Evolutionary conservation across 2,888 invertebrate genomes (phyloP).

Genomic region (Chrysolina americana): DNA sequence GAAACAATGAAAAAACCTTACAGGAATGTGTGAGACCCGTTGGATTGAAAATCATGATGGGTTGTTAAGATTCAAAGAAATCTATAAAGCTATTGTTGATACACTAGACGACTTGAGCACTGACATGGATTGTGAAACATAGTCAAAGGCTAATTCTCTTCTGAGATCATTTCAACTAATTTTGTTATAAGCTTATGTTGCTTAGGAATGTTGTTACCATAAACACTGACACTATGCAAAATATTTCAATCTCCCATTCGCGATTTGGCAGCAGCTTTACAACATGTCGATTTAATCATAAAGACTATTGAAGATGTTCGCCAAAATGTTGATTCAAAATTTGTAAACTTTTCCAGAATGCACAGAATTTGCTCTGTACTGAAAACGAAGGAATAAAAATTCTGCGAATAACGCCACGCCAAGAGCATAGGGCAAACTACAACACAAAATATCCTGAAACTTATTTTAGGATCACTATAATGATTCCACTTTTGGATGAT

Average conservation of each 20-base stretch:
- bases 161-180: slow-evolving; percentile 32
- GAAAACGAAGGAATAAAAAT: slow-evolving; percentile 36
- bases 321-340: slow-evolving; percentile 32
- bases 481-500: slow-evolving; percentile 27
- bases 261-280: slow-evolving; percentile 32
- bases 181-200: slow-evolving; percentile 33
- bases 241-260: slow-evolving; percentile 37
- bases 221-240: slow-evolving; percentile 34
- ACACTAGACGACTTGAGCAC: slow-evolving; percentile 44
- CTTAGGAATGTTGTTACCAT: slow-evolving; percentile 32
- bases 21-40: slow-evolving; percentile 29
- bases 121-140: slow-evolving; percentile 49
- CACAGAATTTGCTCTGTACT: slow-evolving; percentile 28
- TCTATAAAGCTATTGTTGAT: slow-evolving; percentile 40
- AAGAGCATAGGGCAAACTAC: slow-evolving; percentile 30
- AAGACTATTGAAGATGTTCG: slow-evolving; percentile 32
- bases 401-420: slow-evolving; percentile 29
- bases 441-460: slow-evolving; percentile 34
- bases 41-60: slow-evolving; percentile 43
- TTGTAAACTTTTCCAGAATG: slow-evolving; percentile 30
- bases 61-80: slow-evolving; percentile 43
- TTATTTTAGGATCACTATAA: slow-evolving; percentile 35
- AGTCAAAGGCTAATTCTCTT: slow-evolving; percentile 35
- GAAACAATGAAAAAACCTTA: slow-evolving; percentile 39
- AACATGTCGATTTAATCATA: slow-evolving; percentile 34